Base-by-base conservation (phyloP, 1,140 invertebrate species). In the Thrips palmi region DNA sequence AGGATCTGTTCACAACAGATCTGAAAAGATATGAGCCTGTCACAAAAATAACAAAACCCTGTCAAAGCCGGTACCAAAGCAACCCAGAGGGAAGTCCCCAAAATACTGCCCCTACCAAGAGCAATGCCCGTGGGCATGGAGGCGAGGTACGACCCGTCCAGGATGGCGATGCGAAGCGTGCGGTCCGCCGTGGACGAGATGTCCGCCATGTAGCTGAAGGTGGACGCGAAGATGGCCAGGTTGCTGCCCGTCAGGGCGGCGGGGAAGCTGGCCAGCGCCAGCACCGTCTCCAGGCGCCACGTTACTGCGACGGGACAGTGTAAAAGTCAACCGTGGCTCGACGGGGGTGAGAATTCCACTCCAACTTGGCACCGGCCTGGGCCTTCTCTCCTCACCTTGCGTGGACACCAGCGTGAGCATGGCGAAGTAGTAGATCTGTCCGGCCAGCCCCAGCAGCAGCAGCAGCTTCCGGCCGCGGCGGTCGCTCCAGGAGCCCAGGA, bases 141-240 rank as follows among this genome's bases (percentile, higher is more conserved):
- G 28, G 66, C 70, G 10, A 83, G 59, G 49, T 82, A 83, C 39
- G 70, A 62, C 0, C 71, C 66, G 50, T 83, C 77, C 18, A 83
- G 48, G 35, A 83, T 68, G 2, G 76, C 74, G 3, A 81, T 70
- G 28, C 79, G 60, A 0, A 81, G 45, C 0, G 77, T 82, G 37
- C 79, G 61, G 43, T 71, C 62, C 28, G 68, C 46, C 2, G 64
- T 24, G 0, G 66, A 65, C 0, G 71, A 67, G 15, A 81, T 57
- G 44, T 83, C 79, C 5, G 75, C 68, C 22, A 83, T 64, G 47
- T 83, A 83, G 0, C 75, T 62, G 49, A 82, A 81, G 23, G 68
- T 69, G 0, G 69, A 67, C 8, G 71, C 70, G 50, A 83, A 82
- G 44, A 83, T 77, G 0, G 74, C 71, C 10, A 82, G 62, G 48